Percentiles rank a stretch among this genome's conserved stretches.
Conservation (phyloP, 2,888 invertebrate species). For the Ophioninae sp. region DNA sequence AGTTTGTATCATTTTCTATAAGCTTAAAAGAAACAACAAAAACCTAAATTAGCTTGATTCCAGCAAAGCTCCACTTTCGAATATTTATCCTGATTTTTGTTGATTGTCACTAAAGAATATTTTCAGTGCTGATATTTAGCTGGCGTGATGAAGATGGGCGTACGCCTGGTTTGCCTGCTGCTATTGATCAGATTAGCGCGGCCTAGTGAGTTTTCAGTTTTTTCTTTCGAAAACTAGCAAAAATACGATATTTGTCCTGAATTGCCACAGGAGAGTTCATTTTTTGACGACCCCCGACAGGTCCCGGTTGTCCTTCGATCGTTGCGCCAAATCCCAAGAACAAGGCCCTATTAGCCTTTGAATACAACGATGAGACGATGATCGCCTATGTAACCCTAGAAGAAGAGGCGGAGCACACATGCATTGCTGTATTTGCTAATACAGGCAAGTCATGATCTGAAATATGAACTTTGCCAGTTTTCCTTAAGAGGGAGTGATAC, state of each 20-base stretch:
- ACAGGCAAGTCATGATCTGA: conserved; percentile 74
- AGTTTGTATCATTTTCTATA: too few relatives aligned
- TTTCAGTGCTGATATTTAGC: conserved; percentile 27
- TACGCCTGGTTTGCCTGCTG: conserved; percentile 43
- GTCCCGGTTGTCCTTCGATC: conserved; percentile 60
- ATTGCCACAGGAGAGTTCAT: not conserved
- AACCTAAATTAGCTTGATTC: too few relatives aligned
- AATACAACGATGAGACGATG: conserved; percentile 4
- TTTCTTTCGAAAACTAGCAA: not conserved
- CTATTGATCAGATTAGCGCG: conserved; percentile 26
- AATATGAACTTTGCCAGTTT: not conserved
- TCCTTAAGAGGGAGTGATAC: too few relatives aligned
- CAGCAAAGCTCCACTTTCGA: too few relatives aligned
- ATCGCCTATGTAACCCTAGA: conserved; percentile 79
- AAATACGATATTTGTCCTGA: not conserved
- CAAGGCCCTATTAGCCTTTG: conserved; percentile 37
- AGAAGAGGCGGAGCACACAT: conserved; percentile 81
- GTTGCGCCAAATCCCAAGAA: conserved; percentile 54
- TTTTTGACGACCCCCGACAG: conserved; percentile 21
- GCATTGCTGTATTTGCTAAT: conserved; percentile 82
- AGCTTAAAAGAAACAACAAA: too few relatives aligned
- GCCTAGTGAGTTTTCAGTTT: conserved; percentile 49
- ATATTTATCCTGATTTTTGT: not conserved
- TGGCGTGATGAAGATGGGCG: not conserved
- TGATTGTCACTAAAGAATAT: not conserved